Percentiles rank a stretch among this genome's conserved stretches.
Evolutionary conservation across 2,113 vertebrate species (phyloP).

Genomic region (Narcine bancroftii): DNA sequence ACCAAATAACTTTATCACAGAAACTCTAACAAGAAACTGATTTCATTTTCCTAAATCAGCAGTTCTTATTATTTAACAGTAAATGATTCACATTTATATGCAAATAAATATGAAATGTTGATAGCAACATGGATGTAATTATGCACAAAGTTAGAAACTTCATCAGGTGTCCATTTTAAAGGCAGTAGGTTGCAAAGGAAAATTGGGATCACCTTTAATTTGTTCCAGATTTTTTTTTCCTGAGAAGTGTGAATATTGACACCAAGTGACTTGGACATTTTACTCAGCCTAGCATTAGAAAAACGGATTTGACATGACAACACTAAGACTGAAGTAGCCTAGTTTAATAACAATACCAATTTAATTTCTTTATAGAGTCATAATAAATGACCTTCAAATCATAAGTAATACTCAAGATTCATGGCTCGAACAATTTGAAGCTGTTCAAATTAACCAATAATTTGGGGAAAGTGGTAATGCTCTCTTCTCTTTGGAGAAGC

Average conservation of each 20-base stretch:
- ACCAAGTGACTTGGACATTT: constrained; percentile 11
- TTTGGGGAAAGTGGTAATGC: not conserved
- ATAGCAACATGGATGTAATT: not conserved
- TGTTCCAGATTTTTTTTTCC: not conserved
- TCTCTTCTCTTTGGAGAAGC: not conserved
- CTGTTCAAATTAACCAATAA: constrained; percentile 17
- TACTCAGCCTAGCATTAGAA: not conserved
- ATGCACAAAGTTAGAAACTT: not conserved
- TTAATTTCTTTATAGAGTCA: not conserved
- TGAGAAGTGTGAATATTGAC: constrained; percentile 9
- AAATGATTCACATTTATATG: constrained; percentile 13
- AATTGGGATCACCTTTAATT: not conserved
- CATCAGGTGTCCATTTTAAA: not conserved
- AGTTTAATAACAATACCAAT: constrained; percentile 13
- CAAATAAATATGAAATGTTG: not conserved
- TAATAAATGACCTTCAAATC: not conserved
- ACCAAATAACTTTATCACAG: not conserved
- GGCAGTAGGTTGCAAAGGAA: not conserved
- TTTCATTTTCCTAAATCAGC: not conserved
- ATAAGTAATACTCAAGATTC: not conserved
- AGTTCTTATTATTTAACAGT: constrained; percentile 4
- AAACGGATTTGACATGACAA: not conserved
- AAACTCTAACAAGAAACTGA: not conserved
- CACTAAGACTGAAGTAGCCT: not conserved
- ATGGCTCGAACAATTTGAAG: not conserved